Evolutionary conservation across 2,888 invertebrate species (phyloP).

Genomic region (Agonopterix heracliana): DNA sequence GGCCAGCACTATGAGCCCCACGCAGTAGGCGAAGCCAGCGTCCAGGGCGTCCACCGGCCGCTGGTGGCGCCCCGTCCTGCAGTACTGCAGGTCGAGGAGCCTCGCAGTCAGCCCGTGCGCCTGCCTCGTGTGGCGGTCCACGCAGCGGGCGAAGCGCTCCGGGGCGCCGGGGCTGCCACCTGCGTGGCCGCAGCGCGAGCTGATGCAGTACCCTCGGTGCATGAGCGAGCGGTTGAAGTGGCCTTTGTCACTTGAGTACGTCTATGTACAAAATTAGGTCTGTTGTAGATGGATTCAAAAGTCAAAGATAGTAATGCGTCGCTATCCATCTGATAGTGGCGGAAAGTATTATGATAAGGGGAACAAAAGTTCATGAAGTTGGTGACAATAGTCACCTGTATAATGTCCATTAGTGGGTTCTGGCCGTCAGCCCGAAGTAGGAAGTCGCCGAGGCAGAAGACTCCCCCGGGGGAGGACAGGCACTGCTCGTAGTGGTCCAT

Average conservation of each 20-base stretch:
- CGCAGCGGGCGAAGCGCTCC: too few species aligned
- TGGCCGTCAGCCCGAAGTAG: neutral
- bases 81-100: too few species aligned
- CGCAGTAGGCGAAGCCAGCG: too few species aligned
- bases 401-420: neutral
- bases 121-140: too few species aligned
- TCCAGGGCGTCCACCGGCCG: too few species aligned
- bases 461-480: constrained; percentile 32
- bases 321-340: neutral
- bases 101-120: too few species aligned
- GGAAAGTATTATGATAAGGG: too few species aligned
- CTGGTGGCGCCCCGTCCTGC: too few species aligned
- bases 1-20: too few species aligned
- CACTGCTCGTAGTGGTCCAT: constrained; percentile 52
- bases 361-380: neutral
- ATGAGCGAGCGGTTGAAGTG: constrained; percentile 48
- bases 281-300: too few species aligned
- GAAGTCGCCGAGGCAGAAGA: constrained; percentile 44
- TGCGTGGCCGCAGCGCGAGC: constrained; percentile 41
- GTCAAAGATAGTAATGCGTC: too few species aligned
- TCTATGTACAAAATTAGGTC: constrained; percentile 14
- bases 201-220: constrained; percentile 57
- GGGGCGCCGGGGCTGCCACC: too few species aligned
- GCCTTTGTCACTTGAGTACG: constrained; percentile 28
- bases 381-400: neutral